A percentile compares a stretch with the other conserved stretches of the same genome.
Evolutionary conservation across 2,888 invertebrate genomes (phyloP).

Genomic region (Phania funesta): DNA sequence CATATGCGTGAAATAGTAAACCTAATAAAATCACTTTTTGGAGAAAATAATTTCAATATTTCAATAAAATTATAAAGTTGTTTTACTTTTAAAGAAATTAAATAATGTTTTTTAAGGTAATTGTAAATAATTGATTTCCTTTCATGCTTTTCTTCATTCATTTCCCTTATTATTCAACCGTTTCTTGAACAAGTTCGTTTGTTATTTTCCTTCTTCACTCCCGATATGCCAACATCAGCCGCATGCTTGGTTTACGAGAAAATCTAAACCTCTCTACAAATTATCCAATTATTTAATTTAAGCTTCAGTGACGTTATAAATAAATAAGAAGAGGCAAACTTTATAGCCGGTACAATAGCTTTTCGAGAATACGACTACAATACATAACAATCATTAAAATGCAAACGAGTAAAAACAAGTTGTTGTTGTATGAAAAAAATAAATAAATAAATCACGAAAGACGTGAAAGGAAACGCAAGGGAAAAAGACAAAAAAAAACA

Average conservation of each 20-base stretch:
- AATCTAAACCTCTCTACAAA: slow-evolving; percentile 69
- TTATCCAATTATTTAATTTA: slow-evolving; percentile 79
- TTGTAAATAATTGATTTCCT: slow-evolving; percentile 39
- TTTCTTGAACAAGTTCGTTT: not conserved
- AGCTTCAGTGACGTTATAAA: slow-evolving; percentile 75
- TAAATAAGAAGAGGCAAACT: slow-evolving; percentile 32
- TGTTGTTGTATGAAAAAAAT: not conserved
- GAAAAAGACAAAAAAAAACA: slow-evolving; percentile 67
- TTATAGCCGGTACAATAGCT: slow-evolving; percentile 66
- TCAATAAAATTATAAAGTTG: too few relatives aligned
- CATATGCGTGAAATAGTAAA: too few relatives aligned
- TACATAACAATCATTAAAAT: slow-evolving; percentile 70
- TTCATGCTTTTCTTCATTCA: not conserved
- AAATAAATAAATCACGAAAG: slow-evolving; percentile 56
- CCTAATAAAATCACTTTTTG: too few relatives aligned
- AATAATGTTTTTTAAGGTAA: slow-evolving; percentile 6
- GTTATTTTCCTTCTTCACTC: not conserved
- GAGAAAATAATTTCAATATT: too few relatives aligned
- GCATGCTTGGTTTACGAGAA: slow-evolving; percentile 14
- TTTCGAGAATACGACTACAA: slow-evolving; percentile 69
- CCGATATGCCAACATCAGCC: slow-evolving; percentile 5
- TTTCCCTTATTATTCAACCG: slow-evolving; percentile 44
- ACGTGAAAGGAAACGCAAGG: slow-evolving; percentile 61
- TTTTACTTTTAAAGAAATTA: not conserved
- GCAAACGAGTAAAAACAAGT: slow-evolving; percentile 59